phyloP scores from a whole-genome alignment of 2,888 invertebrate species.

The Stenurella melanura region DNA sequence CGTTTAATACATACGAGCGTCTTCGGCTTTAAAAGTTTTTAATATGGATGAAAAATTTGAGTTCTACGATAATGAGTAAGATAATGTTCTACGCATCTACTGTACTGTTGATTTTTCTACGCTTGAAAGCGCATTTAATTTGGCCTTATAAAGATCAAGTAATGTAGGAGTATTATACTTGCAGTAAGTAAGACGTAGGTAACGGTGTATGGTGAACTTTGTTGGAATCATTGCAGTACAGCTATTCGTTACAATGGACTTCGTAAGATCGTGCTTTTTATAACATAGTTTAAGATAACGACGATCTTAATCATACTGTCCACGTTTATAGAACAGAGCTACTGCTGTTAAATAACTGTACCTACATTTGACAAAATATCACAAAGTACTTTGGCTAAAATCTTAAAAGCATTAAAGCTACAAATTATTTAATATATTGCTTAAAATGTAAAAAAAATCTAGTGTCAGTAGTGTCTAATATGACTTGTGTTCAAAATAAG shows the following conservation, averaged over 20 bases:
- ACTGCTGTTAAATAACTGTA: neutral
- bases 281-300: neutral
- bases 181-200: constrained; percentile 5
- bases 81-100: neutral
- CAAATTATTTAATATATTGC: no score
- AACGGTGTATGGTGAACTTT: constrained; percentile 35
- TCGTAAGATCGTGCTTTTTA: constrained; percentile 1
- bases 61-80: no score
- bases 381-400: no score
- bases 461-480: no score
- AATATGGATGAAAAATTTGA: no score
- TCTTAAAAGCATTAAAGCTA: no score
- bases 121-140: neutral
- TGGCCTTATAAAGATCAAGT: neutral
- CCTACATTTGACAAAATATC: no score
- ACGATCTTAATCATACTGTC: neutral
- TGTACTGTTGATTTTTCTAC: neutral
- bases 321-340: neutral
- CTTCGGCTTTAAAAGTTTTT: no score
- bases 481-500: no score
- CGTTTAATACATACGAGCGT: no score
- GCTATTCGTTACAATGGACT: constrained; percentile 37
- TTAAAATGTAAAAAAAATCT: no score
- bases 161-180: constrained; percentile 29
- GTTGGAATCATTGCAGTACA: constrained; percentile 33